Evolutionary conservation across 2,113 vertebrate species (phyloP).

Genomic region (Alethe castanea): DNA sequence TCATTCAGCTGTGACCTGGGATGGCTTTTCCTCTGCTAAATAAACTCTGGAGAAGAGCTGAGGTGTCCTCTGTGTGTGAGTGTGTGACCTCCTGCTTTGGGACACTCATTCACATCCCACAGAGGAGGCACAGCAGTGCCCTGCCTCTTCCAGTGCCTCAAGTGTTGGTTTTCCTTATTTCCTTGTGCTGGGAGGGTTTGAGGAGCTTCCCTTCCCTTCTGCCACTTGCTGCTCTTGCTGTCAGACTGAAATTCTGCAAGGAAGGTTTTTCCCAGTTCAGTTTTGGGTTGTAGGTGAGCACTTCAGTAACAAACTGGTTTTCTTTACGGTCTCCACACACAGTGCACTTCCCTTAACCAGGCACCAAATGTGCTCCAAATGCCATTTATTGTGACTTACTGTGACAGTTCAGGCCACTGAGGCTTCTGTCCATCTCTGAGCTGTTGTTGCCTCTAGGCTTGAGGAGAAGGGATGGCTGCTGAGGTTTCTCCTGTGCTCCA

Average conservation of each 20-base stretch:
- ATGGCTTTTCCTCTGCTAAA: neutral
- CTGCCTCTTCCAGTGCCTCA: neutral
- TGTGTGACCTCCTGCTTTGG: neutral
- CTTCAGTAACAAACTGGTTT: neutral
- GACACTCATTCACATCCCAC: rapidly evolving
- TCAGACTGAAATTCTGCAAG: neutral
- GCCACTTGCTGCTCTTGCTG: neutral
- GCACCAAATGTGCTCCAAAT: neutral
- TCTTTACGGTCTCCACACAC: neutral
- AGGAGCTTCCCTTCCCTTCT: neutral
- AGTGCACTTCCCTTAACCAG: neutral
- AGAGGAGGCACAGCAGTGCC: neutral
- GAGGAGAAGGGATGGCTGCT: neutral
- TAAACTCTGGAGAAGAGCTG: no score
- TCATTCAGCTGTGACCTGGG: rapidly evolving
- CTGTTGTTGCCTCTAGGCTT: neutral
- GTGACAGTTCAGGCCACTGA: neutral
- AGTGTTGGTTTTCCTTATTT: neutral
- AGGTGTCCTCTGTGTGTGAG: no score
- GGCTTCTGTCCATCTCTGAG: neutral
- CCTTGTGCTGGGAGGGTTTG: neutral
- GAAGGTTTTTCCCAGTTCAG: neutral
- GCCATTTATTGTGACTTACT: neutral
- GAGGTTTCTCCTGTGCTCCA: neutral
- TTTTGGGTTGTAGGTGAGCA: neutral